Evolutionary conservation across 2,797 vertebrate genomes (phyloP).

Genomic region (Crocidura indochinensis): DNA sequence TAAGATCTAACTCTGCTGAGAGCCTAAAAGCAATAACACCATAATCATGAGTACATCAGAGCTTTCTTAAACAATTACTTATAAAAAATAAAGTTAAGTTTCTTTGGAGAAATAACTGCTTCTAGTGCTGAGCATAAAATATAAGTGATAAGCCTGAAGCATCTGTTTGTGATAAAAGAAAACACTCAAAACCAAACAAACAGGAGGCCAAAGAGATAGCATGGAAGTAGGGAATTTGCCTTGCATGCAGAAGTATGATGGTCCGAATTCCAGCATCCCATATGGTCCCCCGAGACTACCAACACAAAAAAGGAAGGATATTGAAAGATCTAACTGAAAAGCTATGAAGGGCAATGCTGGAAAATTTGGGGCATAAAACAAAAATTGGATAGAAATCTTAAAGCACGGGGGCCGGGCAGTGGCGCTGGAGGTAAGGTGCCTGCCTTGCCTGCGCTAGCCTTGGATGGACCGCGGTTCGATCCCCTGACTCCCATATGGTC

Average conservation of each 20-base stretch:
- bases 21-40: not conserved
- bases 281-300: too few species aligned
- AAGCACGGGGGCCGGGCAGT: too few species aligned
- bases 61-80: not conserved
- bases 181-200: not conserved
- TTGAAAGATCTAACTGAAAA: not conserved
- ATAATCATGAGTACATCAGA: not conserved
- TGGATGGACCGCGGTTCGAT: too few species aligned
- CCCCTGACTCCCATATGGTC: too few species aligned
- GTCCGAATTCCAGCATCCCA: too few species aligned
- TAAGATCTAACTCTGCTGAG: not conserved
- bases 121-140: not conserved
- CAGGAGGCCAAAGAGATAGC: too few species aligned
- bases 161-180: not conserved
- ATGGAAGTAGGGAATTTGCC: too few species aligned
- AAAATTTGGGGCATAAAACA: not conserved
- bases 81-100: not conserved
- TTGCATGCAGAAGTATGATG: too few species aligned
- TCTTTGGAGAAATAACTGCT: constrained; percentile 41
- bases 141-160: not conserved
- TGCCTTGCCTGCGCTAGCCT: too few species aligned
- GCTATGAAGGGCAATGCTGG: not conserved
- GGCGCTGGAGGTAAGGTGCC: too few species aligned
- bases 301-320: not conserved
- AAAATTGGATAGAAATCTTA: too few species aligned